Base-by-base conservation (phyloP, 2,113 vertebrate genomes). In the Balaenoptera acutorostrata region DNA sequence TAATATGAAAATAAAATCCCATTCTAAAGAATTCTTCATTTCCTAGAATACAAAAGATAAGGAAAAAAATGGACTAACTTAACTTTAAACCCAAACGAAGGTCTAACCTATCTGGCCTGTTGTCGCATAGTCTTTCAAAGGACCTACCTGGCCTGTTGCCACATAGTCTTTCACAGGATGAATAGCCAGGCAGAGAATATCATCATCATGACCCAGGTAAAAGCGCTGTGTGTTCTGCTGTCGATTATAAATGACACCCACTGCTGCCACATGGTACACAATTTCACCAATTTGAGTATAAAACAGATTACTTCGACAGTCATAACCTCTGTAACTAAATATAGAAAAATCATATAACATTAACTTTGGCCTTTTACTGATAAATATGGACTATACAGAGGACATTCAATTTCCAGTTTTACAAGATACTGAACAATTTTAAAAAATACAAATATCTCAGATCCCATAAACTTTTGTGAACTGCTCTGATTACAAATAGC, bases 201-300 rank as follows among this genome's bases (percentile, higher is more conserved):
- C 99, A 92, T 99, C 99, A 25, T 99, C 99, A 9, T 99, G 99
- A 29, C 99, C 99, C 96, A 99, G 98, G 98, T 99, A 99, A 96
- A 99, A 99, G 92, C 99, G 99, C 66, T 99, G 99, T 0, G 99
- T 99, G 97, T 99, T 99, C 98, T 99, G 99, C 44, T 99, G 99
- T 7, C 99, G 99, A 98, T 99, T 99, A 97, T 99, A 99, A 90
- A 99, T 99, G 83, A 99, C 99, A 15, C 99, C 99, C 78, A 99
- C 99, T 2, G 99, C 99, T 8, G 99, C 99, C 78, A 99, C 99
- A 0, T 99, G 99, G 98, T 99, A 99, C 11, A 99, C 99, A 25
- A 99, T 99, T 97, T 99, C 99, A 74, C 99, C 99, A 0, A 99
- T 99, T 98, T 99, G 99, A 78, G 99, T 99, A 97, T 99, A 99